Base-by-base conservation (phyloP, 2,888 invertebrate species). In the Candidula unifasciata region DNA sequence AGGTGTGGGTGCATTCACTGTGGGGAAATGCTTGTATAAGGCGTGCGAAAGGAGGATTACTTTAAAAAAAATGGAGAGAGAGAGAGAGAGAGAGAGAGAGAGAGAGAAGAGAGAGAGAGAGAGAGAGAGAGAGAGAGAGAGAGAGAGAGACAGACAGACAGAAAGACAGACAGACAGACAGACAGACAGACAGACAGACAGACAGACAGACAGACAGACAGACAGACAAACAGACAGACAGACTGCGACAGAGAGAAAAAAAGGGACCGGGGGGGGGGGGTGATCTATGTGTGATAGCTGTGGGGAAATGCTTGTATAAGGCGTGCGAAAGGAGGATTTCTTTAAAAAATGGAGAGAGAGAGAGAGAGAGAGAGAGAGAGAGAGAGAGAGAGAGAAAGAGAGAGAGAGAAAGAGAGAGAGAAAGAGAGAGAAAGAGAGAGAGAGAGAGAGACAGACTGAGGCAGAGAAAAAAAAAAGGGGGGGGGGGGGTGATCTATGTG, bases 11-110 rank as follows among this genome's bases (percentile, higher is more conserved):
- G n/a, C n/a, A n/a, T n/a, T n/a, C n/a, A n/a, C n/a, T n/a, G 60
- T 60, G 60, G 18, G 3, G 16, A 24, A 60, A 60, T 60, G 18
- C n/a, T 24, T 24, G 60, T 60, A n/a, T 60, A 10, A 18, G 18
- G n/a, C 3, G 13, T 54, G 57, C 18, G 57, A 13, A 54, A 13
- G 57, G 8, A 18, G 8, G 8, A 18, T 54, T 18, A 54, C n/a
- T n/a, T n/a, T n/a, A n/a, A n/a, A n/a, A n/a, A n/a, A n/a, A n/a
- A n/a, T n/a, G 5, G 35, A 76, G 78, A 78, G 57, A 57, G 33
- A 78, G 78, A 27, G n/a, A 57, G 27, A 78, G 33, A 57, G 13
- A 78, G 60, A 57, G n/a, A 57, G 78, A 8, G 24, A 78, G 16
- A 57, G 54, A 78, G 57, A n/a, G n/a, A n/a, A 30, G 35, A 30